These are phyloP conservation scores for Eulithis testata DNA, from an alignment of 2,888 invertebrate genomes.

Conservation along the genomic window DNA sequence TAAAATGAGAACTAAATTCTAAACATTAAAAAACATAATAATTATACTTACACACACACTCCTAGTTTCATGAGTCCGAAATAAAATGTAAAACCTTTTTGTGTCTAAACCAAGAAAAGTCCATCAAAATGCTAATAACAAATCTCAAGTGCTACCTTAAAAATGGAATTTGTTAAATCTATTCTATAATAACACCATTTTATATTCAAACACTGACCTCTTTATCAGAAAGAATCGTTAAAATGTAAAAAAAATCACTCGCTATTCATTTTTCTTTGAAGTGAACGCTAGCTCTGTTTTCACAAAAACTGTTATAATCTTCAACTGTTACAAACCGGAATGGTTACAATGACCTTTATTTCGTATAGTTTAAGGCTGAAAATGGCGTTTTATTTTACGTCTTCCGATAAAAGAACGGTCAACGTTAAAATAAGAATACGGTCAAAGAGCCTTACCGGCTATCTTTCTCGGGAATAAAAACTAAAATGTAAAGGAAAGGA, in stretches of 20 bases:
- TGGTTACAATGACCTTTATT: background rate
- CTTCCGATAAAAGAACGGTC: background rate
- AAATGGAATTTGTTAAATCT: slow-evolving; percentile 32
- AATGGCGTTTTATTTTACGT: background rate
- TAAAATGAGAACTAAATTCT: too few relatives aligned
- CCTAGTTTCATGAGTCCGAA: background rate
- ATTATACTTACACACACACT: background rate
- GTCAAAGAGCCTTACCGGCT: slow-evolving; percentile 16
- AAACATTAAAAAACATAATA: background rate
- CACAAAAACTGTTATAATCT: background rate
- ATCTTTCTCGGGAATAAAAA: slow-evolving; percentile 35
- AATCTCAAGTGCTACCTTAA: slow-evolving; percentile 23
- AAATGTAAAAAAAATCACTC: slow-evolving; percentile 42
- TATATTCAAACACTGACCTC: slow-evolving; percentile 36
- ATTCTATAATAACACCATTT: slow-evolving; percentile 34
- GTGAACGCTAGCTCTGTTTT: slow-evolving; percentile 14
- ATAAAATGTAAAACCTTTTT: background rate
- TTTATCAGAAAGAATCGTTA: slow-evolving; percentile 41
- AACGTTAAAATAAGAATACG: background rate
- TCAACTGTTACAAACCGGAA: background rate
- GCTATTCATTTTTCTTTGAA: slow-evolving; percentile 43
- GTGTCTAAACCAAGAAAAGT: slow-evolving; percentile 9
- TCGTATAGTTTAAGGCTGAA: background rate
- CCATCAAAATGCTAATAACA: slow-evolving; percentile 29
- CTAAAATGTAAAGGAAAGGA: slow-evolving; percentile 33